Evolutionary conservation across 1,140 invertebrate species (phyloP).

Genomic region (Atta cephalotes): DNA sequence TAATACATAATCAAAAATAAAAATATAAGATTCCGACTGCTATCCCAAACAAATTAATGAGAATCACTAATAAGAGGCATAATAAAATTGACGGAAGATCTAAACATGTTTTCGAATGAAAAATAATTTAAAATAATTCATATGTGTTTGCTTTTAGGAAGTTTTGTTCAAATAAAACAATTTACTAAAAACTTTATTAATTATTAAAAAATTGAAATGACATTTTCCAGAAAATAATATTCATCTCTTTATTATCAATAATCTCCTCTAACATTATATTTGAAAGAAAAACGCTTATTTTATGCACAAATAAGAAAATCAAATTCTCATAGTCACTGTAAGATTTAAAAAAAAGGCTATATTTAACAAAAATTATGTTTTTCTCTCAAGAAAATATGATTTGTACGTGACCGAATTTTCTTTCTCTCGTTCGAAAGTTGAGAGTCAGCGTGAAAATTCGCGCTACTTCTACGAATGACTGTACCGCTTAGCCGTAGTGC

Average conservation of each 20-base stretch:
- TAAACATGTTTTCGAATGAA: background rate
- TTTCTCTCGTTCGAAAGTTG: background rate
- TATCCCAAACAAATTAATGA: background rate
- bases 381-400: background rate
- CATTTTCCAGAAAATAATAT: background rate
- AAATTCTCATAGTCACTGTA: background rate
- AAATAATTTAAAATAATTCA: background rate
- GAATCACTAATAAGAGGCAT: background rate
- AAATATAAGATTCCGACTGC: background rate
- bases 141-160: too few relatives aligned
- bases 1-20: constrained; percentile 26
- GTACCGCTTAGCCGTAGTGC: constrained; percentile 73
- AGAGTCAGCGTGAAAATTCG: constrained; percentile 33
- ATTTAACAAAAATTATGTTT: constrained; percentile 1
- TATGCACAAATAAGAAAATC: background rate
- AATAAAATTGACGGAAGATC: background rate
- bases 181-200: background rate
- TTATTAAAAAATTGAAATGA: background rate
- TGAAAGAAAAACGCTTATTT: background rate
- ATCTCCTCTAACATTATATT: background rate
- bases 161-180: background rate
- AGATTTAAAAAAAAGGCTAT: background rate
- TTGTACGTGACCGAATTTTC: background rate
- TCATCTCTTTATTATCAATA: background rate
- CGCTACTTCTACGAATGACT: constrained; percentile 76